Conservation (phyloP, 2,888 invertebrate species). For the Scaptomyza flava region DNA sequence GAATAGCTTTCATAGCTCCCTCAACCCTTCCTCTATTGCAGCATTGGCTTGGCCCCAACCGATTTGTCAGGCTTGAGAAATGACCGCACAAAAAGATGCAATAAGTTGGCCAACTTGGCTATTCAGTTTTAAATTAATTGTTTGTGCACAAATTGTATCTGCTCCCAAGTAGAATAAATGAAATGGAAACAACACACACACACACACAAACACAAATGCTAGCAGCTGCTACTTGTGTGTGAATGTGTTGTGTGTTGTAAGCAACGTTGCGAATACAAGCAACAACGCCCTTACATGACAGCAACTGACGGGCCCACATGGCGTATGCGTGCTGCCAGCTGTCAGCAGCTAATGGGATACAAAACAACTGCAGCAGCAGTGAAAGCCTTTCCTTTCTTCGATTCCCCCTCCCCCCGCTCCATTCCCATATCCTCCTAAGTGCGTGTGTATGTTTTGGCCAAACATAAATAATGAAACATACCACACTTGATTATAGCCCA, state of each 20-base stretch:
- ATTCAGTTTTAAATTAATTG: constrained; percentile 63
- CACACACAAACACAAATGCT: constrained; percentile 1
- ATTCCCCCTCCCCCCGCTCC: not conserved
- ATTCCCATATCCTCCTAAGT: not conserved
- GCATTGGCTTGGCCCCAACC: constrained; percentile 29
- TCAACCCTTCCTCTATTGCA: not conserved
- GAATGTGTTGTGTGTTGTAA: constrained; percentile 5
- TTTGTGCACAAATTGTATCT: constrained; percentile 55
- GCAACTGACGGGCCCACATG: constrained; percentile 75
- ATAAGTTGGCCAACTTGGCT: constrained; percentile 57
- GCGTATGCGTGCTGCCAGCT: constrained; percentile 68
- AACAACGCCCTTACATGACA: constrained; percentile 72
- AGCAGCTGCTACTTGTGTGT: constrained; percentile 18
- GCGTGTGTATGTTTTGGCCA: constrained; percentile 32
- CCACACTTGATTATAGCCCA: constrained; percentile 69
- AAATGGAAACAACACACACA: constrained; percentile 24
- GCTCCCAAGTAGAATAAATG: constrained; percentile 29
- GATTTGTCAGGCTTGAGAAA: constrained; percentile 72
- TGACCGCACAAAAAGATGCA: constrained; percentile 56
- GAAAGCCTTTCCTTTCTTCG: constrained; percentile 11
- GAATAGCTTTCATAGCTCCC: not conserved
- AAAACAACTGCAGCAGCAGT: constrained; percentile 49
- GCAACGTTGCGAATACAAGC: constrained; percentile 27
- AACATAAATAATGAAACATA: constrained; percentile 72
- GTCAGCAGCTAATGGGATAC: constrained; percentile 56